Base-by-base conservation (phyloP, 2,888 invertebrate genomes). In the Tipula lateralis region DNA sequence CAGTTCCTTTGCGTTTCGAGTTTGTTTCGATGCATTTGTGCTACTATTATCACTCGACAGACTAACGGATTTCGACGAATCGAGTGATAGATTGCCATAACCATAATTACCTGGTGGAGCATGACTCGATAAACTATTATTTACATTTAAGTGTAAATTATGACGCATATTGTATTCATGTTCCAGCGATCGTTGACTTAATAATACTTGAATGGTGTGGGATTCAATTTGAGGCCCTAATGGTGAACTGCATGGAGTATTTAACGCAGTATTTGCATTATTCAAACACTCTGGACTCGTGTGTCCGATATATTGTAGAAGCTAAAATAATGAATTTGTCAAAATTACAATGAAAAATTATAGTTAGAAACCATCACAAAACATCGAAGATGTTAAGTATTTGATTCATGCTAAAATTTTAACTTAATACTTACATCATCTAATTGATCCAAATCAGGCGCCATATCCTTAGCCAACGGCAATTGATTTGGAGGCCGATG, bases 261-360 rank as follows among this genome's bases (percentile, higher is more conserved):
- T 97, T 86, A 97, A 91, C 81, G 95, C 93, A 34, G 92, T 92
- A 36, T 94, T 94, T 85, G 92, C 90, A 84, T 91, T 91, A 85
- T 93, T 92, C 83, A 94, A 91, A 88, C 97, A 96, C 89, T 99
- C 98, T 0, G 98, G 96, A 87, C 97, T 98, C 1, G 97, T 96
- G 89, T 96, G 94, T 0, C 97, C 97, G 88, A 99, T 94, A 91
- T 97, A 98, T 87, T 96, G 95, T 85, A 98, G 91, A 85, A 97
- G 92, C 97, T 97, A 88, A 1, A 88, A 87, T 85, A 85, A 86
- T 84, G 36, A 85, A 85, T 44, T 82, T 83, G 84, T 50, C 39
- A n/a, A 84, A 29, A 83, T 84, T 34, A 85, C 32, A 84, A 34
- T n/a, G n/a, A n/a, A n/a, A n/a, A n/a, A n/a, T n/a, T n/a, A n/a